These are phyloP conservation scores for Thysanoteuthis rhombus DNA, from an alignment of 2,888 invertebrate species.

Conservation along the genomic window DNA sequence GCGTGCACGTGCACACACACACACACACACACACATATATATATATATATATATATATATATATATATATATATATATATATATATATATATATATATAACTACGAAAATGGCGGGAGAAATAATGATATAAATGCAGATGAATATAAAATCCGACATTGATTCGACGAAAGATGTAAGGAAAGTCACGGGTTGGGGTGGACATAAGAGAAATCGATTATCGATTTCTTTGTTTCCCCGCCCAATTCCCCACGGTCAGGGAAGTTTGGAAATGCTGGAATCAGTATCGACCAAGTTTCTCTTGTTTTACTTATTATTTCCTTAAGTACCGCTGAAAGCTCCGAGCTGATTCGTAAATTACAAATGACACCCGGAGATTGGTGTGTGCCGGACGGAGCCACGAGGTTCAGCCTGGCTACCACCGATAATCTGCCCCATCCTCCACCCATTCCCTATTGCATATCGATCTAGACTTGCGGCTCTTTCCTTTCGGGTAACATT, in stretches of 20 bases:
- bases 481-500: background rate
- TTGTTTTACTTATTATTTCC: constrained; percentile 12
- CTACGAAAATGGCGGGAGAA: background rate
- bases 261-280: background rate
- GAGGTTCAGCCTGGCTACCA: background rate
- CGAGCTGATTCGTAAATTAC: background rate
- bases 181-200: background rate
- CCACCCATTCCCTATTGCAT: background rate
- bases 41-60: too few species aligned
- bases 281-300: background rate
- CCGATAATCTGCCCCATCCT: background rate
- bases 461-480: background rate
- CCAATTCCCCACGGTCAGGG: background rate
- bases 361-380: background rate
- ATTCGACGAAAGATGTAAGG: background rate
- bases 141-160: background rate
- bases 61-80: too few species aligned
- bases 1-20: too few species aligned
- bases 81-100: background rate
- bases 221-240: background rate
- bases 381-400: background rate
- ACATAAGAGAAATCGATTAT: background rate
- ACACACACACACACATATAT: too few species aligned
- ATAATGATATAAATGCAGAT: background rate
- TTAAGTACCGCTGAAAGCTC: background rate